Conservation (phyloP, 2,888 invertebrate species). For the Sminthurinus aureus region DNA sequence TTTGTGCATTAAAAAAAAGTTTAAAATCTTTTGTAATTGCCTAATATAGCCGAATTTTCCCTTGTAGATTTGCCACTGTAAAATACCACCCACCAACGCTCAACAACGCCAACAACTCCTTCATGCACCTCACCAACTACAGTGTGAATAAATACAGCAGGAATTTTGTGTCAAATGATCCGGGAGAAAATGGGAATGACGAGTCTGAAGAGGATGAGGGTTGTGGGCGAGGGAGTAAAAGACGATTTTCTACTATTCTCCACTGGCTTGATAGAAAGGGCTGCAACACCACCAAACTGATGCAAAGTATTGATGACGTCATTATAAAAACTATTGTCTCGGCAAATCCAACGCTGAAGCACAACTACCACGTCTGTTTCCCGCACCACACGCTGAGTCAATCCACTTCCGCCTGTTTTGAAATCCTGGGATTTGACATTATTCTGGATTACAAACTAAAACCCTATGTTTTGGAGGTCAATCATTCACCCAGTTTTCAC, state of each 20-base stretch:
- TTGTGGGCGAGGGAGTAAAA: too few species aligned
- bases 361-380: constrained; percentile 86
- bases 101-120: constrained; percentile 87
- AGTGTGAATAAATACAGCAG: constrained; percentile 90
- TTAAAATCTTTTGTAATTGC: too few species aligned
- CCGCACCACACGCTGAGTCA: constrained; percentile 76
- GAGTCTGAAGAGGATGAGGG: too few species aligned
- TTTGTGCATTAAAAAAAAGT: too few species aligned
- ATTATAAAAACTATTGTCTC: constrained; percentile 90
- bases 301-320: constrained; percentile 86
- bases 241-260: constrained; percentile 69
- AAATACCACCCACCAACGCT: constrained; percentile 84
- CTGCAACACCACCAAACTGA: constrained; percentile 78
- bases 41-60: too few species aligned
- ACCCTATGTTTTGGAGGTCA: constrained; percentile 87
- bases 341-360: constrained; percentile 85
- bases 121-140: constrained; percentile 95
- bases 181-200: constrained; percentile 67
- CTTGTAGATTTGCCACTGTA: constrained; percentile 84
- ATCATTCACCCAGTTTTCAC: constrained; percentile 93
- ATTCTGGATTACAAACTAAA: constrained; percentile 83
- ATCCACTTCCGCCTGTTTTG: constrained; percentile 85
- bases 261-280: constrained; percentile 74
- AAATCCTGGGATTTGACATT: constrained; percentile 90
- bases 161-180: constrained; percentile 81